These are phyloP conservation scores for Deroptyus accipitrinus DNA, from an alignment of 2,113 vertebrate genomes.

Conservation along the genomic window DNA sequence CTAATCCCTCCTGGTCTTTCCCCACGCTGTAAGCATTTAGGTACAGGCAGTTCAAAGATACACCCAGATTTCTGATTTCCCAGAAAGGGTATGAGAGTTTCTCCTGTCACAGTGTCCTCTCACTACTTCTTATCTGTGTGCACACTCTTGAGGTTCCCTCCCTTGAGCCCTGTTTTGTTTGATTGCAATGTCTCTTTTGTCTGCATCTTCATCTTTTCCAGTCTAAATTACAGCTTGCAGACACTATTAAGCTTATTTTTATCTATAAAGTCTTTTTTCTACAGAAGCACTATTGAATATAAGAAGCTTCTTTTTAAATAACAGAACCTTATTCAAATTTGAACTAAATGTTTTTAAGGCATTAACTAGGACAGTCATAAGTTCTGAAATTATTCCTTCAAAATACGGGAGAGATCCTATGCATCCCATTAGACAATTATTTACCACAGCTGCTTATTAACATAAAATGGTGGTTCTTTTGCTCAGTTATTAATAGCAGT, in stretches of 20 bases:
- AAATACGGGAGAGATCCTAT: not conserved
- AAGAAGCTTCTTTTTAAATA: not conserved
- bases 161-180: not conserved
- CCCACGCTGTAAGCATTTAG: not conserved
- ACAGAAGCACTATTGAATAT: not conserved
- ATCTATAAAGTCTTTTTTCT: not conserved
- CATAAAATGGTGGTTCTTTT: not conserved
- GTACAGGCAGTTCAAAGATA: not conserved
- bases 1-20: not conserved
- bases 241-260: fast-evolving
- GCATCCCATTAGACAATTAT: not conserved
- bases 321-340: not conserved
- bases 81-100: not conserved
- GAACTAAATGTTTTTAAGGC: not conserved
- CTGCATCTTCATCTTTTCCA: not conserved
- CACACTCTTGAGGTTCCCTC: not conserved
- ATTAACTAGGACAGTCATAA: not conserved
- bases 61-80: not conserved
- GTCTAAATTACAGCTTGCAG: not conserved
- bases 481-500: not conserved
- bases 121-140: not conserved
- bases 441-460: not conserved
- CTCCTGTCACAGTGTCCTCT: not conserved
- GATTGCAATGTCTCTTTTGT: not conserved
- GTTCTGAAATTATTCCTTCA: not conserved